Base-by-base conservation (phyloP, 2,797 vertebrate genomes). In the Chiloscyllium punctatum region DNA sequence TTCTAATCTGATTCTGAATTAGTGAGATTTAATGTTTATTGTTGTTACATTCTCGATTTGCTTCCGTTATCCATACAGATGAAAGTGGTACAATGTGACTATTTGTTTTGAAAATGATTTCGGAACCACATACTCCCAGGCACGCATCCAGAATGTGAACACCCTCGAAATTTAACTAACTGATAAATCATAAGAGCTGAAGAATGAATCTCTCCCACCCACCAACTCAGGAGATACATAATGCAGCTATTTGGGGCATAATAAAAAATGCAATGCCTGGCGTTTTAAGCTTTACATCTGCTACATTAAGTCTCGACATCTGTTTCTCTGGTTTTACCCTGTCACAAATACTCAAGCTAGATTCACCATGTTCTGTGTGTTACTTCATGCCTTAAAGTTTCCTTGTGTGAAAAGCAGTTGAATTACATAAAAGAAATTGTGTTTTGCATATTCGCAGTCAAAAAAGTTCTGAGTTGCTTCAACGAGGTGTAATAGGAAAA, bases 221-320 rank as follows among this genome's bases (percentile, higher is more conserved):
- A 25, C 51, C 13, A 18, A 8, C 92, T 51, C 53, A 15, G 48
- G 42, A 72, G 51, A 53, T 94, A 23, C 48, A 51, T 94, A 53
- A 72, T 51, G 21, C 71, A 51, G 42, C 94, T 94, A 71, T 94
- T 72, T 74, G 42, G 13, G 94, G 69, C 42, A 30, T 94, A 94
- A 74, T 94, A 68, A 74, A 95, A 74, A 95, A 95, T 74, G 94
- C 37, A 42, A n/a, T 92, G 18, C 66, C 90, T 92, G 94, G 94
- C 48, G 11, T 48, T 57, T 9, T 53, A 21, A 53, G 71, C 48
- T 72, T 95, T 95, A 53, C 94, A 74, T 95, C 94, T 95, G 94
- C 72, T 95, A 51, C 21, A 30, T 53, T 95, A 95, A 95, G 27
- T 95, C 48, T 95, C 95, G 48, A 95, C 94, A 95, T 95, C 94